Conservation (phyloP, 2,797 vertebrate species). For the Coracias cyanogaster region DNA sequence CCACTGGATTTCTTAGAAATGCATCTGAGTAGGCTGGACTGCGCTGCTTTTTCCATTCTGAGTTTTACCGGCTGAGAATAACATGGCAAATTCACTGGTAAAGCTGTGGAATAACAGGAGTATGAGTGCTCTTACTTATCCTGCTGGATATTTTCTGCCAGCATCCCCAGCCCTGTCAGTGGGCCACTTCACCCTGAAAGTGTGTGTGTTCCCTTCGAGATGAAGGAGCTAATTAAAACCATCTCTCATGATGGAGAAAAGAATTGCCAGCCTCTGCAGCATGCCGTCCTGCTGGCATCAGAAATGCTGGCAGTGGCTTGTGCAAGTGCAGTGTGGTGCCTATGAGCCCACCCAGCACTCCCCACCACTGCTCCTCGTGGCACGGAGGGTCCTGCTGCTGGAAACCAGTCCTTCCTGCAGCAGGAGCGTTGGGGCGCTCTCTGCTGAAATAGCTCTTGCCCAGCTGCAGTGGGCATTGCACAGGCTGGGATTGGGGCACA, state of each 20-base stretch:
- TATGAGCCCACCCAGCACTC: rapidly evolving
- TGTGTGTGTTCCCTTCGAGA: not conserved
- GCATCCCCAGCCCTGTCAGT: not conserved
- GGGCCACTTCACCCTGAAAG: not conserved
- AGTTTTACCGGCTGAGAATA: not conserved
- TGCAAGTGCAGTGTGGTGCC: not conserved
- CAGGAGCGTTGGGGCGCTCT: rapidly evolving
- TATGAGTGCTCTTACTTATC: not conserved
- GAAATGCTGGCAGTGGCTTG: not conserved
- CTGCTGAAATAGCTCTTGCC: not conserved
- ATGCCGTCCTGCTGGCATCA: not conserved
- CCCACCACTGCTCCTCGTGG: not conserved
- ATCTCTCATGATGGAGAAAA: not conserved
- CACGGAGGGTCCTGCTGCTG: not conserved
- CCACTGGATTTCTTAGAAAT: not conserved
- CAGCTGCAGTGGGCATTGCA: not conserved
- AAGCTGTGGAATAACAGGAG: not conserved
- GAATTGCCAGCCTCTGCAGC: not conserved
- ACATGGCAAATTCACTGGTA: not conserved
- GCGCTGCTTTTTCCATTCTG: not conserved
- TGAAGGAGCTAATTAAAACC: not conserved
- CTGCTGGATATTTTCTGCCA: not conserved
- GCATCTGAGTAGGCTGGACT: not conserved
- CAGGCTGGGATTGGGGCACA: rapidly evolving
- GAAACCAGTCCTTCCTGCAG: not conserved